phyloP scores from a whole-genome alignment of 2,113 vertebrate species.

The Trematomus loennbergii region DNA sequence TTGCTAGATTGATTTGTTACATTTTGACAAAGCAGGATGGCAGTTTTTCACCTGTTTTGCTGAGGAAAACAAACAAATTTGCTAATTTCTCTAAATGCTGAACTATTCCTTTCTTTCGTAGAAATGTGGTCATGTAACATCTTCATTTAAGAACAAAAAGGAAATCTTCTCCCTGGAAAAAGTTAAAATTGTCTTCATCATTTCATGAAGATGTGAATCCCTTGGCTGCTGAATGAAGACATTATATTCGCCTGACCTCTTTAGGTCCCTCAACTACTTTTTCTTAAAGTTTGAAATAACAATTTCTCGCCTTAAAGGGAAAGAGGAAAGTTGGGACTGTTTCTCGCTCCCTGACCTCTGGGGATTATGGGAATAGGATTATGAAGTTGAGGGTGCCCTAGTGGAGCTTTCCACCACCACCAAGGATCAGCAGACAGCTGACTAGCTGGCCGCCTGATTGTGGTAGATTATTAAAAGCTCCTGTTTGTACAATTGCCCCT shows the following conservation, averaged over 20 bases:
- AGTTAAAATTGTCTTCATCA: background rate
- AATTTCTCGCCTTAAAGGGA: constrained; percentile 33
- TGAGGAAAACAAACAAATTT: too few species aligned
- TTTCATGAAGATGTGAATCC: background rate
- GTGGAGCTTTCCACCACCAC: constrained; percentile 38
- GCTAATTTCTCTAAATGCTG: too few species aligned
- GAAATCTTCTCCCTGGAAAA: background rate
- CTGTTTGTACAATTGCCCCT: constrained; percentile 7
- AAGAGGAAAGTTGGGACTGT: constrained; percentile 18
- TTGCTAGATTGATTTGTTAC: too few species aligned
- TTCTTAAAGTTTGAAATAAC: constrained; percentile 24
- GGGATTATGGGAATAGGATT: constrained; percentile 79
- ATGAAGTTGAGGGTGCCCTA: constrained; percentile 54
- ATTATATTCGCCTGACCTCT: background rate
- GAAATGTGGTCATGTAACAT: background rate
- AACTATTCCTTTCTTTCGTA: too few species aligned
- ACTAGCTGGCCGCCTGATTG: constrained; percentile 46
- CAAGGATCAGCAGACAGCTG: constrained; percentile 49
- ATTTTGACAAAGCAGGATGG: too few species aligned
- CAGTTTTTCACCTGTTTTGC: too few species aligned
- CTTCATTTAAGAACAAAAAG: background rate
- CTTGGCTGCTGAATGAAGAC: background rate
- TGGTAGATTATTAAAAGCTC: constrained; percentile 42
- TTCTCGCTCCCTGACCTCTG: constrained; percentile 47
- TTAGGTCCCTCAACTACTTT: background rate